Conservation (phyloP, 2,797 vertebrate species). For the Peromyscus melanophrys region DNA sequence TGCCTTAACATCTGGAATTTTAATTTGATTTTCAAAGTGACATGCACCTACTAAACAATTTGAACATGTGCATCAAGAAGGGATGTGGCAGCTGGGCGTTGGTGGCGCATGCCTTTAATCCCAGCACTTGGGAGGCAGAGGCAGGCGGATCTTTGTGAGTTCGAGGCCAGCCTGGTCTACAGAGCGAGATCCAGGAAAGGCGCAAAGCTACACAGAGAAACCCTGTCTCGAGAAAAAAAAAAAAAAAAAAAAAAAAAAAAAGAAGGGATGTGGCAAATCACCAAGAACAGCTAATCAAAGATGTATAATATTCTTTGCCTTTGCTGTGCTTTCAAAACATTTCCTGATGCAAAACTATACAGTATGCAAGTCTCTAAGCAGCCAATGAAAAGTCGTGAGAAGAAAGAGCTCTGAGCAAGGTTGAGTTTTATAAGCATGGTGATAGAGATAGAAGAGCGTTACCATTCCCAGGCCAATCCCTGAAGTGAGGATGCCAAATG, state of each 20-base stretch:
- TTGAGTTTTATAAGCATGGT: neutral
- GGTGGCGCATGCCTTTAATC: no score
- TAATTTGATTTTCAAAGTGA: neutral
- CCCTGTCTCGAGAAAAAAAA: no score
- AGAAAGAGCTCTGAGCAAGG: neutral
- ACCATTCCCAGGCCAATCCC: neutral
- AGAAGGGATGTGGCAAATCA: neutral
- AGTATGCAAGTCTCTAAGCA: neutral
- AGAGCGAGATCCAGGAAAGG: no score
- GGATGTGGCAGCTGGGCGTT: neutral
- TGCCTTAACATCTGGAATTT: slow-evolving; percentile 11
- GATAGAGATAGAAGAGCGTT: neutral
- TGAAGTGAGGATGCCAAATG: neutral
- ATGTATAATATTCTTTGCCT: neutral
- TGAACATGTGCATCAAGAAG: neutral
- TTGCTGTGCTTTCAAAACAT: slow-evolving; percentile 25
- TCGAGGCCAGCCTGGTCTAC: no score
- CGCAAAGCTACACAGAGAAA: no score
- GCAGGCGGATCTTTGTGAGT: no score
- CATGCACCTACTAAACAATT: neutral
- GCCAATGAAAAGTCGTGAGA: neutral
- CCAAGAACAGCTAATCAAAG: neutral
- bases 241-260: no score
- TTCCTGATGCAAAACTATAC: slow-evolving; percentile 56
- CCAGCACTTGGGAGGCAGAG: no score